phyloP scores from a whole-genome alignment of 2,113 vertebrate species.

The Actinemys pallida region DNA sequence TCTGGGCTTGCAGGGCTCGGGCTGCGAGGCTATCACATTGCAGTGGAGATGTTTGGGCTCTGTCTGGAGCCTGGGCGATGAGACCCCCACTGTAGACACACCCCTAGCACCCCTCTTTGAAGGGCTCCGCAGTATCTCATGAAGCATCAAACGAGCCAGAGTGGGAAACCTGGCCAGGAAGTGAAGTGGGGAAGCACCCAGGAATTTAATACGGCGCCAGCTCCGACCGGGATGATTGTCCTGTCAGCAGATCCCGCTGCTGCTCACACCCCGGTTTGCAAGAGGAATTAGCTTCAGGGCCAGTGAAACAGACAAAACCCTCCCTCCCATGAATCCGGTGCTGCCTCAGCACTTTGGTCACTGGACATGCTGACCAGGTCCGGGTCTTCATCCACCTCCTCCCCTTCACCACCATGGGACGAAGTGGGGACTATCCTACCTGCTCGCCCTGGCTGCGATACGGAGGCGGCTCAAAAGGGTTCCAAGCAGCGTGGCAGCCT shows the following conservation, averaged over 20 bases:
- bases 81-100: too few species aligned
- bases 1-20: too few species aligned
- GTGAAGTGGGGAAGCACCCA: neutral
- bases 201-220: neutral
- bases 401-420: neutral
- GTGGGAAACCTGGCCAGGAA: neutral
- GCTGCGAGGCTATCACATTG: too few species aligned
- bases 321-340: too few species aligned
- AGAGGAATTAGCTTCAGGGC: neutral
- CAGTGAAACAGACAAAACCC: neutral
- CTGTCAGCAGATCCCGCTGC: neutral
- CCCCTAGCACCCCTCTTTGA: neutral
- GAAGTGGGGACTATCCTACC: neutral
- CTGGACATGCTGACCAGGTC: neutral
- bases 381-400: neutral
- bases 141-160: neutral
- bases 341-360: neutral
- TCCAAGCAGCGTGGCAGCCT: too few species aligned
- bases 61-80: too few species aligned
- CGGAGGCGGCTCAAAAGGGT: too few species aligned
- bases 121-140: neutral
- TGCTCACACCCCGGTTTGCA: neutral
- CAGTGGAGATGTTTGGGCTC: too few species aligned
- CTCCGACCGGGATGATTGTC: neutral
- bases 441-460: too few species aligned